A percentile compares a stretch with the other conserved stretches of the same genome.
Evolutionary conservation across 2,888 invertebrate species (phyloP).

Genomic region (Scaptomyza flava): DNA sequence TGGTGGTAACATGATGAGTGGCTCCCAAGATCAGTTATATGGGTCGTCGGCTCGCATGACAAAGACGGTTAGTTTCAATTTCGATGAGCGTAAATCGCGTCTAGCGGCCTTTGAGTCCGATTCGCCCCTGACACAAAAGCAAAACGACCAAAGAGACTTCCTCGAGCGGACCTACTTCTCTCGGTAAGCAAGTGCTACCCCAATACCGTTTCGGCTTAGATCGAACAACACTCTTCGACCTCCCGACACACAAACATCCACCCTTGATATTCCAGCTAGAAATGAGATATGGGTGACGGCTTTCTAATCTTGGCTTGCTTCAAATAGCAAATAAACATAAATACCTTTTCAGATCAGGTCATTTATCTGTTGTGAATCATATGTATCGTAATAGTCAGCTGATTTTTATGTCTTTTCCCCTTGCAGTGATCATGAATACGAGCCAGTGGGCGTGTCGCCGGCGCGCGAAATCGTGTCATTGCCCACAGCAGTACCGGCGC

Average conservation of each 20-base stretch:
- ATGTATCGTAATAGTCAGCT: background rate
- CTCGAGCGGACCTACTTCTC: slow-evolving; percentile 82
- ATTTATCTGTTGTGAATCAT: slow-evolving; percentile 9
- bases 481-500: slow-evolving; percentile 61
- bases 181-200: slow-evolving; percentile 82
- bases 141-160: slow-evolving; percentile 78
- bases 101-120: slow-evolving; percentile 79
- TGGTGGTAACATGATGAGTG: slow-evolving; percentile 66
- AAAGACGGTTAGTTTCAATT: slow-evolving; percentile 85
- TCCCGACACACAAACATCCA: slow-evolving; percentile 43
- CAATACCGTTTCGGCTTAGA: slow-evolving; percentile 27
- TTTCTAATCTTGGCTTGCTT: slow-evolving; percentile 68
- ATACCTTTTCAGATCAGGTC: slow-evolving; percentile 15
- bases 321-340: slow-evolving; percentile 27
- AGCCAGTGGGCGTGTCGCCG: slow-evolving; percentile 91
- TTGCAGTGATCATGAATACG: slow-evolving; percentile 96
- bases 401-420: slow-evolving; percentile 36
- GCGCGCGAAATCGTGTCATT: slow-evolving; percentile 38
- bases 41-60: slow-evolving; percentile 78
- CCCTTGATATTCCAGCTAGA: slow-evolving; percentile 28
- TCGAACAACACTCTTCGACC: slow-evolving; percentile 25
- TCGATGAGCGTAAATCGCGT: slow-evolving; percentile 83
- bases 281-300: slow-evolving; percentile 57
- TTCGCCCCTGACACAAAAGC: slow-evolving; percentile 71
- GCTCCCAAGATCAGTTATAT: slow-evolving; percentile 79